These are phyloP conservation scores for Pollenia amentaria DNA, from an alignment of 2,888 invertebrate genomes.

Conservation along the genomic window DNA sequence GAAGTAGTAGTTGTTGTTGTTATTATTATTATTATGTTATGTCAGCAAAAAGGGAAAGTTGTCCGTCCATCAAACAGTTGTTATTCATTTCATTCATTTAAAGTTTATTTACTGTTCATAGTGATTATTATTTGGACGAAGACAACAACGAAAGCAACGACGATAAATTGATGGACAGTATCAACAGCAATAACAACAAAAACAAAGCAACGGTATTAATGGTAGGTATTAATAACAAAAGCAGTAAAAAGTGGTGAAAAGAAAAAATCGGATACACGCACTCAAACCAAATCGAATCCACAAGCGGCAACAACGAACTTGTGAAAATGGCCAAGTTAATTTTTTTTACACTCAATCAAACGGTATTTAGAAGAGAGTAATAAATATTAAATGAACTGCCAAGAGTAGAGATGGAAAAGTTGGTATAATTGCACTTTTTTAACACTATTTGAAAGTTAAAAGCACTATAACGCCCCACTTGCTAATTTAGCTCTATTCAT, in stretches of 20 bases:
- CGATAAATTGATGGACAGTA: conserved; percentile 60
- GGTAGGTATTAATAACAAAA: conserved; percentile 20
- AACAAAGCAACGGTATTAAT: conserved; percentile 17
- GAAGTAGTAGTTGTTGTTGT: conserved; percentile 10
- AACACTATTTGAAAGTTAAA: no score
- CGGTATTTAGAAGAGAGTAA: conserved; percentile 15
- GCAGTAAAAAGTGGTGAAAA: conserved; percentile 36
- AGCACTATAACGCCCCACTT: no score
- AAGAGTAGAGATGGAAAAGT: no score
- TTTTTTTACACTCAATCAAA: conserved; percentile 5
- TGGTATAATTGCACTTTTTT: no score
- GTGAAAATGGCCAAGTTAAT: conserved; percentile 24
- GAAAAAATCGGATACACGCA: not conserved
- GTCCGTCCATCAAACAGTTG: conserved; percentile 61
- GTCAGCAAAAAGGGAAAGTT: conserved; percentile 77
- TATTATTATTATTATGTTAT: conserved; percentile 69
- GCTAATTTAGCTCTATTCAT: no score
- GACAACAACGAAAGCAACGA: conserved; percentile 25
- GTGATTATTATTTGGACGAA: conserved; percentile 37
- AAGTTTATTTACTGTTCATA: conserved; percentile 42
- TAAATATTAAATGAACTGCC: not conserved
- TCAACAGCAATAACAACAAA: not conserved
- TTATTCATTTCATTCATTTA: conserved; percentile 57
- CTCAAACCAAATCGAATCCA: conserved; percentile 21
- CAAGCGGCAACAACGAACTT: not conserved